Percentiles rank a stretch among this genome's conserved stretches.
Conservation (phyloP, 1,140 invertebrate species). For the Apolygus lucorum region DNA sequence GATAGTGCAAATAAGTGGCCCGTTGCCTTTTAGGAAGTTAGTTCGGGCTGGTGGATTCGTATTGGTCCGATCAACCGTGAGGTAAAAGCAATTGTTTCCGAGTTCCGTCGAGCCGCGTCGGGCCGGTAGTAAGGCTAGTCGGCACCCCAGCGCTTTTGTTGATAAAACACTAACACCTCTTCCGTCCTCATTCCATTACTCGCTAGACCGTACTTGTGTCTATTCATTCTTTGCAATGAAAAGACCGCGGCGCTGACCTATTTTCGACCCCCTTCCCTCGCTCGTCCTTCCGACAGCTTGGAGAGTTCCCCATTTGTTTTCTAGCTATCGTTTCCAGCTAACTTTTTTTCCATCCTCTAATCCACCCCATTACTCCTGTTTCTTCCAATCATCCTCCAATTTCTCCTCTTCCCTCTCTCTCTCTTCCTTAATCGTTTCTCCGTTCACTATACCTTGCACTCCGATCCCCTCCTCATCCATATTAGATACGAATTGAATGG, state of each 20-base stretch:
- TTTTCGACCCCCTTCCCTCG: not conserved
- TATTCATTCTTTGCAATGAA: not conserved
- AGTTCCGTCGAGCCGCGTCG: not conserved
- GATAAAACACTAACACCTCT: not conserved
- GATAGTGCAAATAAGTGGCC: not conserved
- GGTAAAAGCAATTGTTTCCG: not conserved
- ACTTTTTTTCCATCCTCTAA: too few relatives aligned
- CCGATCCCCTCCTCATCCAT: too few relatives aligned
- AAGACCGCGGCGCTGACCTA: not conserved
- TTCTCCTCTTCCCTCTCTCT: too few relatives aligned
- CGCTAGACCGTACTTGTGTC: not conserved
- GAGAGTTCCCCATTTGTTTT: not conserved
- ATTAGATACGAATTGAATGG: too few relatives aligned
- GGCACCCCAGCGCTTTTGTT: not conserved
- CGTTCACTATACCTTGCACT: too few relatives aligned
- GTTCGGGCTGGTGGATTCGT: not conserved
- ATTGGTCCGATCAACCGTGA: not conserved
- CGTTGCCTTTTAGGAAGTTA: not conserved
- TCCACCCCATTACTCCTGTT: too few relatives aligned
- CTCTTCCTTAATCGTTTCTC: too few relatives aligned
- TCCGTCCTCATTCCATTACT: not conserved
- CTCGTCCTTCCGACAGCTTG: not conserved
- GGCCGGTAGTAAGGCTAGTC: not conserved
- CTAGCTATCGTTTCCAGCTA: too few relatives aligned
- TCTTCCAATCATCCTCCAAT: too few relatives aligned